Base-by-base conservation (phyloP, 1,140 invertebrate genomes). In the Sitodiplosis mosellana region DNA sequence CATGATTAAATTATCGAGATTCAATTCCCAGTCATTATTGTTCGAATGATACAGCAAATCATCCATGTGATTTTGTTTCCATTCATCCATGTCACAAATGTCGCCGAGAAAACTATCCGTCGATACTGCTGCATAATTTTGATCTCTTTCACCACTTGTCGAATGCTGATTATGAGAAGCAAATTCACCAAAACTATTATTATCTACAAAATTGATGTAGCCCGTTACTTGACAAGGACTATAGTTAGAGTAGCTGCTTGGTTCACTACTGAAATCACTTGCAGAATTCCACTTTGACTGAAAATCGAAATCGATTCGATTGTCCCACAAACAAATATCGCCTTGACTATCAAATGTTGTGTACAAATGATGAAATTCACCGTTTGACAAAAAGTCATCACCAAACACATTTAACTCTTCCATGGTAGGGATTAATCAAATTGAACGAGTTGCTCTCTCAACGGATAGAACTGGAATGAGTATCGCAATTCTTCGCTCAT, bases 321-420 rank as follows among this genome's bases (percentile, higher is more conserved):
- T 43, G 41, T 19, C 18, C 41, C 41, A 43, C 18, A 43, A 19
- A 20, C 18, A 17, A 43, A 43, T 18, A 43, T 43, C 41, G 4
- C 20, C 41, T 20, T 43, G n/a, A 21, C 3, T 2, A 19, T 43
- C 17, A n/a, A n/a, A n/a, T n/a, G 41, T 43, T n/a, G n/a, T 18
- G 41, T 43, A 43, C 20, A 43, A 43, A 19, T 43, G n/a, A 43
- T 43, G 18, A 18, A 43, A 43, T 21, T 27, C 27, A 27, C 41
- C 41, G 18, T 43, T 43, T 5, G 41, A 43, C 20, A 43, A 43
- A 21, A 43, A 43, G 20, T 43, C 41, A 43, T 43, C 27, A 27
- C 27, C 27, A 27, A 27, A 27, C 27, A 27, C 27, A 10, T 27
- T 27, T 3, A 27, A 27, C 10, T 27, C 27, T 27, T 27, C 27